Evolutionary conservation across 2,797 vertebrate genomes (phyloP).

Genomic region (Poecile montanus): DNA sequence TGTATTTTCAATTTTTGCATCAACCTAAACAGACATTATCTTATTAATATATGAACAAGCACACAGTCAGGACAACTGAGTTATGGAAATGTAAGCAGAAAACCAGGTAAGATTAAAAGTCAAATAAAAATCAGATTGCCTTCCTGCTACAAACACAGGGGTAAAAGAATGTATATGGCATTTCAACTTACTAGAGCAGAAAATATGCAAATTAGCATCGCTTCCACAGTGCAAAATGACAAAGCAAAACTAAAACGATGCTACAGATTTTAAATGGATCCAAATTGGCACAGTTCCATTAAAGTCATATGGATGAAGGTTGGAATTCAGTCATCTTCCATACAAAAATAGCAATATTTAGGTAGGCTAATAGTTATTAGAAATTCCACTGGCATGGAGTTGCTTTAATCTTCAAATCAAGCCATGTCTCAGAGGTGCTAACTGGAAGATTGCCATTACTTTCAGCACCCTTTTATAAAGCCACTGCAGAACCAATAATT

Average conservation of each 20-base stretch:
- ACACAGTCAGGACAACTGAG: not conserved
- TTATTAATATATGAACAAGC: not conserved
- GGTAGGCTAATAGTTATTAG: not conserved
- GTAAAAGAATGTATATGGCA: accelerated
- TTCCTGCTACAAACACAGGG: not conserved
- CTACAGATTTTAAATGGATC: not conserved
- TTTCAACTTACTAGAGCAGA: conserved; percentile 18
- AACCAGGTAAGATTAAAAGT: not conserved
- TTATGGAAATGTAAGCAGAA: not conserved
- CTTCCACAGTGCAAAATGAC: not conserved
- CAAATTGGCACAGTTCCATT: not conserved
- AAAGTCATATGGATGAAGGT: not conserved
- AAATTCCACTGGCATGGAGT: not conserved
- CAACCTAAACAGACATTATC: not conserved
- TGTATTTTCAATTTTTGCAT: not conserved
- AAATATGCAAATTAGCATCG: not conserved
- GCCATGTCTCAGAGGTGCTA: not conserved
- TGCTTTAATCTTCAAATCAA: conserved; percentile 40
- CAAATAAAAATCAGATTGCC: not conserved
- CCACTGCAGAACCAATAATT: not conserved
- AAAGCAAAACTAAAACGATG: conserved; percentile 3
- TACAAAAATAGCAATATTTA: not conserved
- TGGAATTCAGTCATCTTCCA: not conserved
- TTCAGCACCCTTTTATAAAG: conserved; percentile 15
- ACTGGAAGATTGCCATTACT: conserved; percentile 16